phyloP scores from a whole-genome alignment of 2,888 invertebrate genomes.

The Pasiphila rectangulata region DNA sequence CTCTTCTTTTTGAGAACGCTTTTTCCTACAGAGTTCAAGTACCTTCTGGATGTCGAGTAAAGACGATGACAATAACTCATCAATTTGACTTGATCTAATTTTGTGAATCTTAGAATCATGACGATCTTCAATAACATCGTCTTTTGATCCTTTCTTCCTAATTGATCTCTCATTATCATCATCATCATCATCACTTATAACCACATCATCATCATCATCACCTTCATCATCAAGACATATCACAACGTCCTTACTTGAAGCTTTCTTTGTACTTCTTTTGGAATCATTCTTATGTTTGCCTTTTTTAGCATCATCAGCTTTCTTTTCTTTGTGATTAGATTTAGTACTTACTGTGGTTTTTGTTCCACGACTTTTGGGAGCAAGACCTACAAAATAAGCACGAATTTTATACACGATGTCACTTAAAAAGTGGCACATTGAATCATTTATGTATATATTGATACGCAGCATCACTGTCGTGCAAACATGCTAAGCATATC shows the following conservation, averaged over 20 bases:
- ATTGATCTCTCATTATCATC: not conserved
- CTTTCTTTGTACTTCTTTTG: not conserved
- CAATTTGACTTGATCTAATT: too few relatives aligned
- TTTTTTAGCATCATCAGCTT: not conserved
- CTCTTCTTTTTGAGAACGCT: not conserved
- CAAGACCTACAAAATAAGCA: constrained; percentile 25
- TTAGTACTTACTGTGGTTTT: constrained; percentile 20
- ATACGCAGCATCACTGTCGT: constrained; percentile 8
- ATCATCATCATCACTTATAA: constrained; percentile 1
- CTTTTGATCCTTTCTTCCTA: not conserved
- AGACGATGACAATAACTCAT: too few relatives aligned
- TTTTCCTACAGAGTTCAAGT: too few relatives aligned
- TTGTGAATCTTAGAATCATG: not conserved
- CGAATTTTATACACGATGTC: constrained; percentile 7
- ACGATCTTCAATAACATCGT: not conserved
- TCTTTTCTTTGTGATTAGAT: constrained; percentile 6
- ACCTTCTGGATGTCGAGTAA: too few relatives aligned
- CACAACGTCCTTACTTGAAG: too few relatives aligned
- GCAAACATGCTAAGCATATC: constrained; percentile 9
- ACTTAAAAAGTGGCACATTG: not conserved
- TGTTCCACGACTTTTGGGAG: constrained; percentile 13
- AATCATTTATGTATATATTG: not conserved
- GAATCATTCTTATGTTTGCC: not conserved
- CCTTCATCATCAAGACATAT: too few relatives aligned
- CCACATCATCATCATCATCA: not conserved